Evolutionary conservation across 2,888 invertebrate genomes (phyloP).

Genomic region (Nemoura dubitans): DNA sequence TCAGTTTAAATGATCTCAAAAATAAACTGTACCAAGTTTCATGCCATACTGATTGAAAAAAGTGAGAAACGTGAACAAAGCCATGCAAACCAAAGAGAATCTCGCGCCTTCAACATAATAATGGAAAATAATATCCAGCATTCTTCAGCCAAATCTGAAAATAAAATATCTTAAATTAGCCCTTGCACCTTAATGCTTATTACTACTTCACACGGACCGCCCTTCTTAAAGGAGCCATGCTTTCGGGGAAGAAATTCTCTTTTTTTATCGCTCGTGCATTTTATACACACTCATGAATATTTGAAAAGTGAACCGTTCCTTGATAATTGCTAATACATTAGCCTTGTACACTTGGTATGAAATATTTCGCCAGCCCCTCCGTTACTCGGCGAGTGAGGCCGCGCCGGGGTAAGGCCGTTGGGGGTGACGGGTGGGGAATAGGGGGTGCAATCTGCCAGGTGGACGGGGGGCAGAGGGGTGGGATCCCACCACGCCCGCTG

Average conservation of each 20-base stretch:
- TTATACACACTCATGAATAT: slow-evolving; percentile 17
- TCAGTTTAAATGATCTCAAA: not conserved
- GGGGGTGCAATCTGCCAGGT: slow-evolving; percentile 20
- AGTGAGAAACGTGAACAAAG: not conserved
- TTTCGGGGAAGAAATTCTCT: not conserved
- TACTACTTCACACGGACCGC: not conserved
- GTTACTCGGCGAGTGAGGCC: not conserved
- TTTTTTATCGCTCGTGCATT: not conserved
- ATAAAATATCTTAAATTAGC: not conserved
- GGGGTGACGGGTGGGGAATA: too few species aligned
- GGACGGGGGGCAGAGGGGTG: slow-evolving; percentile 30
- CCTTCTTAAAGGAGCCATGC: not conserved
- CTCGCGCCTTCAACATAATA: not conserved
- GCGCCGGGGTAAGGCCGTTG: slow-evolving; percentile 19
- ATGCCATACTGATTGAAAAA: not conserved
- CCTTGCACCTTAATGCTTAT: not conserved
- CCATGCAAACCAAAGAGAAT: not conserved
- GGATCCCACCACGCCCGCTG: slow-evolving; percentile 44
- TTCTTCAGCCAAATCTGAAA: not conserved
- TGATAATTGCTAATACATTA: slow-evolving; percentile 35
- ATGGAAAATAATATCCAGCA: not conserved
- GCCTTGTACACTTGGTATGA: not conserved
- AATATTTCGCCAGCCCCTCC: slow-evolving; percentile 23
- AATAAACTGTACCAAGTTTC: not conserved
- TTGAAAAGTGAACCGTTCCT: not conserved